Conservation (phyloP, 2,888 invertebrate species). For the Epinotia nisella region DNA sequence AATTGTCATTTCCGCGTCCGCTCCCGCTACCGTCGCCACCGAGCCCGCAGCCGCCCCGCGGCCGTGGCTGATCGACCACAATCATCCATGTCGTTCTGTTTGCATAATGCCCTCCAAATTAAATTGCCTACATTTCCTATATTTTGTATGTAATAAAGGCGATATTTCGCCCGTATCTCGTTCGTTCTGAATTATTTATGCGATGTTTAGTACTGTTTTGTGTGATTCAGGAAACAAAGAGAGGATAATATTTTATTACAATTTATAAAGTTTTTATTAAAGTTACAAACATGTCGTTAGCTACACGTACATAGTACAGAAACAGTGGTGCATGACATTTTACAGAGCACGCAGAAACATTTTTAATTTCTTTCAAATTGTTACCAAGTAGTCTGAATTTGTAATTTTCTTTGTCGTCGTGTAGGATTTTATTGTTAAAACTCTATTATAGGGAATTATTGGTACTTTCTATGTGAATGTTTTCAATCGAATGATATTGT, state of each 20-base stretch:
- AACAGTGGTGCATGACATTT: too few relatives aligned
- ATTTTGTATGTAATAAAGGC: conserved; percentile 24
- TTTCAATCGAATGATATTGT: too few relatives aligned
- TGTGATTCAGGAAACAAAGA: neutral
- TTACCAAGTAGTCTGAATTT: too few relatives aligned
- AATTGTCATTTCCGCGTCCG: neutral
- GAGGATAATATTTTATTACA: neutral
- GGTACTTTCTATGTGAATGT: too few relatives aligned
- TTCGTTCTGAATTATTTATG: conserved; percentile 7
- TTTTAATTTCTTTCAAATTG: too few relatives aligned
- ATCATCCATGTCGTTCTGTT: conserved; percentile 55
- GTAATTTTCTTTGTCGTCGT: too few relatives aligned
- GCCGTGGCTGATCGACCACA: conserved; percentile 54
- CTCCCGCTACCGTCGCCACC: conserved; percentile 30
- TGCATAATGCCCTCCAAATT: conserved; percentile 57
- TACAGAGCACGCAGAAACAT: too few relatives aligned
- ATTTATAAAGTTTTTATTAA: too few relatives aligned
- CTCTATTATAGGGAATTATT: too few relatives aligned
- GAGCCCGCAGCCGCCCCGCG: conserved; percentile 45
- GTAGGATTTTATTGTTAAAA: too few relatives aligned
- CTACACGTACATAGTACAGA: too few relatives aligned
- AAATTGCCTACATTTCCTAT: conserved; percentile 48
- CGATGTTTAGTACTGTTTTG: neutral
- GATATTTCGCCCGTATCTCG: neutral
- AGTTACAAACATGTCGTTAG: too few relatives aligned